Evolutionary conservation across 2,113 vertebrate species (phyloP).

Genomic region (Gorsachius goisagi): DNA sequence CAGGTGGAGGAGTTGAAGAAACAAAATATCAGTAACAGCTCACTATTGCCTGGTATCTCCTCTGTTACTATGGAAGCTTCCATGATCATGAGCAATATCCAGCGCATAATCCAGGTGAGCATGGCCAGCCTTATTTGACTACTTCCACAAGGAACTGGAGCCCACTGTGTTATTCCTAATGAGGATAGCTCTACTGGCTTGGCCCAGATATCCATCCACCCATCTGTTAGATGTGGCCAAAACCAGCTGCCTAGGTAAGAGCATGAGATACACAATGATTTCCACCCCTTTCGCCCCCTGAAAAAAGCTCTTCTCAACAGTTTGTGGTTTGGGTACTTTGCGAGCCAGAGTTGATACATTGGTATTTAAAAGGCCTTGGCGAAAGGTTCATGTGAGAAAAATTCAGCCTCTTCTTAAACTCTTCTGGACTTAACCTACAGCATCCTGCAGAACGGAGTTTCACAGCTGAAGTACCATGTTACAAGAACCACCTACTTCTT

Average conservation of each 20-base stretch:
- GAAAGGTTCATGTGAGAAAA: background rate
- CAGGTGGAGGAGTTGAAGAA: slow-evolving; percentile 91
- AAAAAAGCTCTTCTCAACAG: background rate
- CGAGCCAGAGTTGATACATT: background rate
- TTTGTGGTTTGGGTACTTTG: background rate
- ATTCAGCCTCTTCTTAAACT: background rate
- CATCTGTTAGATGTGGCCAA: accelerated
- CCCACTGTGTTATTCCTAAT: background rate
- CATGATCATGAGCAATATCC: slow-evolving; percentile 94
- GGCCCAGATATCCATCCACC: background rate
- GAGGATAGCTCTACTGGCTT: background rate
- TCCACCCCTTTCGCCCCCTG: background rate
- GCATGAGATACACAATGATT: background rate
- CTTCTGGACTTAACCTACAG: background rate
- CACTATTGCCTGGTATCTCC: slow-evolving; percentile 77
- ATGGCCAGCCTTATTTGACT: background rate
- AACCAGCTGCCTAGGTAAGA: background rate
- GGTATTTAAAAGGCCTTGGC: background rate
- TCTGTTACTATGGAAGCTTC: slow-evolving; percentile 91
- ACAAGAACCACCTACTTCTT: background rate
- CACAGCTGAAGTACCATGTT: background rate
- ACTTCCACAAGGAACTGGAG: background rate
- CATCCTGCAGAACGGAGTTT: background rate
- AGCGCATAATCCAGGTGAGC: slow-evolving; percentile 92
- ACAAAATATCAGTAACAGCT: slow-evolving; percentile 69